phyloP scores from a whole-genome alignment of 2,797 vertebrate species.

The Sebastes trivittatus region DNA sequence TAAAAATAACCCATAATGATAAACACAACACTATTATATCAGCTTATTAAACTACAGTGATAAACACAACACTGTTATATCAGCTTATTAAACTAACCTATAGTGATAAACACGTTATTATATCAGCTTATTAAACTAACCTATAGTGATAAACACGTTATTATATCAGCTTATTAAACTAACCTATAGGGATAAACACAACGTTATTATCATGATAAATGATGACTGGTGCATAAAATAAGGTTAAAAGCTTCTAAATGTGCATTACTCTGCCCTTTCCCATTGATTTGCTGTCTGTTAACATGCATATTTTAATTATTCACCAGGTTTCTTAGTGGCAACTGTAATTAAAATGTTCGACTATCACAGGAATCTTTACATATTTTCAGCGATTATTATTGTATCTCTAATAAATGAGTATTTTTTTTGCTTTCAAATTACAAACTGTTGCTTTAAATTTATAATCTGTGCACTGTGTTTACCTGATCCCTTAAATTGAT shows the following conservation, averaged over 20 bases:
- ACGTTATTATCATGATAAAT: neutral
- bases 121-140: no score
- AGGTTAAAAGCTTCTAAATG: neutral
- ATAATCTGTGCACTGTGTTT: no score
- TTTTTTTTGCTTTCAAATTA: no score
- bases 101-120: no score
- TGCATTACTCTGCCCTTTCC: rapidly evolving
- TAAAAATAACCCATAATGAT: neutral
- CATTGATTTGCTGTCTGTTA: no score
- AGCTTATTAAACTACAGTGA: no score
- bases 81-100: no score
- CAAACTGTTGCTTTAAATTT: no score
- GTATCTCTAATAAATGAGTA: no score
- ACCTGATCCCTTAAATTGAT: no score
- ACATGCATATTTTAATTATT: neutral
- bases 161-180: neutral
- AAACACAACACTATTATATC: neutral
- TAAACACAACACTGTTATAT: no score
- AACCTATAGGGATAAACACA: neutral
- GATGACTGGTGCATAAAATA: neutral
- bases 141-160: no score
- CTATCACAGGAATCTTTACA: neutral
- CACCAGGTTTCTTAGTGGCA: neutral
- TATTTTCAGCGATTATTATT: neutral
- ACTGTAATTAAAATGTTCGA: neutral